phyloP scores from a whole-genome alignment of 2,113 vertebrate genomes.

The Abramis brama region DNA sequence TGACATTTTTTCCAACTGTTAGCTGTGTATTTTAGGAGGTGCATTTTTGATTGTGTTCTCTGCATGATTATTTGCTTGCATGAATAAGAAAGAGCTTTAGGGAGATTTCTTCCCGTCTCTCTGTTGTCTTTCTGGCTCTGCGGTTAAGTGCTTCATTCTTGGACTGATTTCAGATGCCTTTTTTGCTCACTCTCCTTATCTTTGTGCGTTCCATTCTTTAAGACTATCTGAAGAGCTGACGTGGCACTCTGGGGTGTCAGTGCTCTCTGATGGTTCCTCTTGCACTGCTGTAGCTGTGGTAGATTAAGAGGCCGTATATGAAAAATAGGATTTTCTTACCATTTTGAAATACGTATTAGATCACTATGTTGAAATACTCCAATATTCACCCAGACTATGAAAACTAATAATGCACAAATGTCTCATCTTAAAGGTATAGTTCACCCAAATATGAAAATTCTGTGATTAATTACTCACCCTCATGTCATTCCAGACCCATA shows the following conservation, averaged over 20 bases:
- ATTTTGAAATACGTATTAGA: neutral
- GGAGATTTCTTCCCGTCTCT: neutral
- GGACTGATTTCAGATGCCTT: slow-evolving; percentile 29
- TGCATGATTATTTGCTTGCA: neutral
- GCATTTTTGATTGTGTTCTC: neutral
- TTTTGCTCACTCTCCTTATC: neutral
- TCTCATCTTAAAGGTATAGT: neutral
- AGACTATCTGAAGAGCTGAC: neutral
- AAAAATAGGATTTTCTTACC: neutral
- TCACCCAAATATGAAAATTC: too few relatives aligned
- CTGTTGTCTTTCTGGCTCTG: slow-evolving; percentile 9
- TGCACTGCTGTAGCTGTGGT: neutral
- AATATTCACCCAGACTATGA: neutral
- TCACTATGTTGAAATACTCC: neutral
- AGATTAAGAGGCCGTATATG: neutral
- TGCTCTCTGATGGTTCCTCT: neutral
- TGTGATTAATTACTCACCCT: too few relatives aligned
- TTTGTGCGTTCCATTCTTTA: neutral
- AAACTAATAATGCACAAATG: neutral
- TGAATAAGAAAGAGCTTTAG: slow-evolving; percentile 1
- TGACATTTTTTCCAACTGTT: neutral
- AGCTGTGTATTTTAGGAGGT: neutral
- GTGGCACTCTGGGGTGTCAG: neutral
- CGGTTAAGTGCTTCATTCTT: slow-evolving; percentile 16
- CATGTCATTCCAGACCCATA: too few relatives aligned